Conservation (phyloP, 2,113 vertebrate genomes). For the Procavia capensis region DNA sequence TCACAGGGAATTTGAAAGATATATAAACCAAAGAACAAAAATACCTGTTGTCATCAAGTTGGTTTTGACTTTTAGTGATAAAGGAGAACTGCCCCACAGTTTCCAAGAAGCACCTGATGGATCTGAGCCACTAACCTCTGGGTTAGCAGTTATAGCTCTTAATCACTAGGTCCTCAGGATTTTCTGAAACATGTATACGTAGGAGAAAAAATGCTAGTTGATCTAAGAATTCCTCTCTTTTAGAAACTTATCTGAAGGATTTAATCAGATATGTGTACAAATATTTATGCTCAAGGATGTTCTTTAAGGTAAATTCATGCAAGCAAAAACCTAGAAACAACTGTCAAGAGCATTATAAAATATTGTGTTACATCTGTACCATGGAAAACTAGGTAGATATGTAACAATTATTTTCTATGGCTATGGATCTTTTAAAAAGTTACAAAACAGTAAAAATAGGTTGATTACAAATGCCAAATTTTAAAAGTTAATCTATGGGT, state of each 20-base stretch:
- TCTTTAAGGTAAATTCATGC: conserved; percentile 32
- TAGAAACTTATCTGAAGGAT: conserved; percentile 15
- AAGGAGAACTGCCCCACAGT: too few species aligned
- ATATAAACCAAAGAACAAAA: too few species aligned
- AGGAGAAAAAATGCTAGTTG: conserved; percentile 43
- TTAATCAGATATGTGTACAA: conserved; percentile 38
- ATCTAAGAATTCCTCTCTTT: neutral
- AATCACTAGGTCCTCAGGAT: too few species aligned
- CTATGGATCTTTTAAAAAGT: neutral
- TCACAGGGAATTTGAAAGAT: conserved; percentile 30
- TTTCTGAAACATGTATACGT: neutral
- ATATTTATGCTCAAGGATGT: conserved; percentile 16
- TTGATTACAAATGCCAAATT: neutral
- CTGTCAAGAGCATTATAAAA: conserved; percentile 3
- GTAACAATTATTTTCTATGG: neutral
- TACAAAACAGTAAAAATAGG: neutral
- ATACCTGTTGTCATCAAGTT: too few species aligned
- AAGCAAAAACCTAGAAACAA: conserved; percentile 18
- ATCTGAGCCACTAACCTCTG: too few species aligned
- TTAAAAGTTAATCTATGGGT: neutral
- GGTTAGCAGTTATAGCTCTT: too few species aligned
- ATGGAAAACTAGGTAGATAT: neutral
- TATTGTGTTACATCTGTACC: neutral
- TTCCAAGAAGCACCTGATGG: too few species aligned
- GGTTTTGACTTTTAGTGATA: too few species aligned